Evolutionary conservation across 2,113 vertebrate genomes (phyloP), one percentile per base, ranked within the genome.

Genomic region (Leuciscus idus): DNA sequence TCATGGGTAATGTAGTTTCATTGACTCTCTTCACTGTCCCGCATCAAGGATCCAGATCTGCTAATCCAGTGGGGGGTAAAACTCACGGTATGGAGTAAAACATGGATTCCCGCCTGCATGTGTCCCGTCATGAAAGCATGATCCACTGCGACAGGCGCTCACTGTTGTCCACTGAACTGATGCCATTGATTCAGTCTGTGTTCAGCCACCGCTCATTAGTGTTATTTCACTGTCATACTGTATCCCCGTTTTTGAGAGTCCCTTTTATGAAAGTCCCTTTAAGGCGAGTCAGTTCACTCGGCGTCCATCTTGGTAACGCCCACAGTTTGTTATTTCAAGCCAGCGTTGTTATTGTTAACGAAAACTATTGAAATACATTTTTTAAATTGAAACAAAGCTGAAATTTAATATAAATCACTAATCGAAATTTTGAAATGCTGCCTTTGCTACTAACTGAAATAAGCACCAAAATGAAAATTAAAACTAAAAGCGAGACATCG

Each of bases 21-120:
- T 57, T 57, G 55, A 57, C 55, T 57, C 80, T 84, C 81, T 81
- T 87, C 86, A 59, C 36, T 89, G 76, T 84, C 70, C 61, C 1
- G 33, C 59, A 61, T 87, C 72, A 87, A 89, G 88, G 88, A 89
- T 89, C 88, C 75, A 89, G 88, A 76, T 89, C 88, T 39, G 88
- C 88, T 59, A 89, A 87, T 62, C 70, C 76, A 55, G 79, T 70
- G 19, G 86, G 68, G 83, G 88, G 68, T 89, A 89, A 87, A 84
- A 84, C 76, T 76, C 81, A 88, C 28, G 87, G 87, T 88, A 86
- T 36, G 77, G 30, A 86, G 75, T 83, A 81, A 72, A 75, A 74
- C 83, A 30, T 23, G 11, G 21, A 55, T 19, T 74, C 33, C 23
- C 4, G 59, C 36, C 59, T 78, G 84, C 75, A 85, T 85, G 84